Evolutionary conservation across 2,888 invertebrate species (phyloP), one percentile per base, ranked within the genome.

Genomic region (Apamea anceps): DNA sequence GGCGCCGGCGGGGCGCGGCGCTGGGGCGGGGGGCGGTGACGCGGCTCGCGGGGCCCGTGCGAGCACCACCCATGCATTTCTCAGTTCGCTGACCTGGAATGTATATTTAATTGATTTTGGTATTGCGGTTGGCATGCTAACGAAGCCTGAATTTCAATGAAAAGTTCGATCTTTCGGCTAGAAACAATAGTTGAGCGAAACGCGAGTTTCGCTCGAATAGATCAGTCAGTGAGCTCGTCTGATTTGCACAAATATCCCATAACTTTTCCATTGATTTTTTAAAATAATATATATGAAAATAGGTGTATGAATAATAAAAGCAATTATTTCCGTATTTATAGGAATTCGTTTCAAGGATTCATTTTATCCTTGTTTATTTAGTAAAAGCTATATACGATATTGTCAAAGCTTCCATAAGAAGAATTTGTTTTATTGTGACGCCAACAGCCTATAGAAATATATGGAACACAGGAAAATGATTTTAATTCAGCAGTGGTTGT

Each of bases 91-190:
- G 95, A 92, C 90, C 93, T 90, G 94, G 93, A 95, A 94, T 93
- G 92, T 91, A 93, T 93, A 93, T 95, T 94, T 95, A 95, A 95
- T 95, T 95, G 94, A 95, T 95, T 95, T 93, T 90, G 91, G 91
- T 92, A 92, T 93, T 93, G 93, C 93, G 92, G 91, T 87, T 91
- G 91, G 91, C 90, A 91, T 88, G 92, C 90, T 92, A 92, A 93
- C 92, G 91, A 92, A 91, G 88, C 89, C 85, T 85, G 90, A 90
- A 91, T 92, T 92, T 91, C 88, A 90, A 85, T 91, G 89, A 92
- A 91, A 92, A 91, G 90, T 93, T 92, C 91, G 89, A 92, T 91
- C 88, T 92, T 87, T 91, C 84, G 78, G 79, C 82, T 88, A 90
- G 82, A 91, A 90, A 88, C 83, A 85, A 86, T 84, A 81, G 80